A percentile compares a stretch with the other conserved stretches of the same genome.
phyloP scores from a whole-genome alignment of 2,797 vertebrate genomes.

The Eptatretus atami region DNA sequence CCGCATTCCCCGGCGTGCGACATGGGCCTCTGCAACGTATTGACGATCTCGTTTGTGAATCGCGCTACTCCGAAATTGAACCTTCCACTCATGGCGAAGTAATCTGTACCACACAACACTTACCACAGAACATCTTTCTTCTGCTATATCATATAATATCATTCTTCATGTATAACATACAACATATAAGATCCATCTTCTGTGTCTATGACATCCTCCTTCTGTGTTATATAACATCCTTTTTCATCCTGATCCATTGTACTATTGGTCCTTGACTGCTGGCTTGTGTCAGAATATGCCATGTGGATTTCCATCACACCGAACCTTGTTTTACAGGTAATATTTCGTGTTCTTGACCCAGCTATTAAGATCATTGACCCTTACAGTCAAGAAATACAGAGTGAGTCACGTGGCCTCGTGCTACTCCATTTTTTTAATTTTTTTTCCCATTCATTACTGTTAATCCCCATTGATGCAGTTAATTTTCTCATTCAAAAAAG shows the following conservation, averaged over 20 bases:
- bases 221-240: too few relatives aligned
- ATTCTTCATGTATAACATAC: neutral
- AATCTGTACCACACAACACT: too few relatives aligned
- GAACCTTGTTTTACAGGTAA: slow-evolving; percentile 20
- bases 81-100: slow-evolving; percentile 46
- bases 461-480: too few relatives aligned
- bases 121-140: neutral
- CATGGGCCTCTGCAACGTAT: slow-evolving; percentile 18
- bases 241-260: too few relatives aligned
- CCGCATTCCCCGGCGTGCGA: slow-evolving; percentile 22
- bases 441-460: too few relatives aligned
- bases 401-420: slow-evolving; percentile 12
- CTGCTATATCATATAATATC: neutral
- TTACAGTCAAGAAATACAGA: slow-evolving; percentile 39
- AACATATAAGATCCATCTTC: too few relatives aligned
- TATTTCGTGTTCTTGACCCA: slow-evolving; percentile 63
- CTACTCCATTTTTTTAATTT: too few relatives aligned
- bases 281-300: neutral
- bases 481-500: too few relatives aligned
- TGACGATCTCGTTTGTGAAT: slow-evolving; percentile 37
- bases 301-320: slow-evolving; percentile 3
- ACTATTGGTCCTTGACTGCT: neutral
- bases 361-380: slow-evolving; percentile 34
- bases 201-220: too few relatives aligned
- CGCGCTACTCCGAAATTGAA: slow-evolving; percentile 43